A percentile compares a stretch with the other conserved stretches of the same genome.
Conservation (phyloP, 92 coral and sea anemone species). For the Paragorgia papillata region DNA sequence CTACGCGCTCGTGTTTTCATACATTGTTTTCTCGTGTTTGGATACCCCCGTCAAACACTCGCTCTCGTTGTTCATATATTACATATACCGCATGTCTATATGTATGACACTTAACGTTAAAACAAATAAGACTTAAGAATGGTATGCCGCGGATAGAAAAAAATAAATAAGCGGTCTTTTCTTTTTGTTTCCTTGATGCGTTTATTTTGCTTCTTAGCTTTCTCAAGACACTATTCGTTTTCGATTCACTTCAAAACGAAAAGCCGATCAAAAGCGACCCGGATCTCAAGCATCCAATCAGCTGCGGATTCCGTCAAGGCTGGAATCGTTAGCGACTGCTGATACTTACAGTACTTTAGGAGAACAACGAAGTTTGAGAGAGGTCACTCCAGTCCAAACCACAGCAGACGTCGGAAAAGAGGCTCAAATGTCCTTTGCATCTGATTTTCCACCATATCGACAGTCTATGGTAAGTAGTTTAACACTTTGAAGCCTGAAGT, state of each 20-base stretch:
- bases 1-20: too few species aligned
- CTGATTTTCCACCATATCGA: constrained; percentile 38
- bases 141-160: too few species aligned
- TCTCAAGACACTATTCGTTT: constrained; percentile 51
- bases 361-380: neutral
- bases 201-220: neutral
- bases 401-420: neutral
- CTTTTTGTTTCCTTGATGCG: too few species aligned
- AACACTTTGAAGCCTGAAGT: neutral
- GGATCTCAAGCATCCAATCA: constrained; percentile 68
- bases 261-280: constrained; percentile 60
- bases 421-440: neutral
- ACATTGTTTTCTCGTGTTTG: too few species aligned
- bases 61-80: too few species aligned
- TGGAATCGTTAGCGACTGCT: constrained; percentile 41
- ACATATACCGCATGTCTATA: too few species aligned
- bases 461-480: constrained; percentile 10
- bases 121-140: too few species aligned
- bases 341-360: constrained; percentile 62
- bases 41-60: too few species aligned
- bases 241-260: constrained; percentile 74
- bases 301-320: constrained; percentile 39
- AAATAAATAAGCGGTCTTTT: too few species aligned
- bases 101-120: too few species aligned
- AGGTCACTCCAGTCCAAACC: neutral